Evolutionary conservation across 2,888 invertebrate genomes (phyloP).

Genomic region (Deilephila porcellus): DNA sequence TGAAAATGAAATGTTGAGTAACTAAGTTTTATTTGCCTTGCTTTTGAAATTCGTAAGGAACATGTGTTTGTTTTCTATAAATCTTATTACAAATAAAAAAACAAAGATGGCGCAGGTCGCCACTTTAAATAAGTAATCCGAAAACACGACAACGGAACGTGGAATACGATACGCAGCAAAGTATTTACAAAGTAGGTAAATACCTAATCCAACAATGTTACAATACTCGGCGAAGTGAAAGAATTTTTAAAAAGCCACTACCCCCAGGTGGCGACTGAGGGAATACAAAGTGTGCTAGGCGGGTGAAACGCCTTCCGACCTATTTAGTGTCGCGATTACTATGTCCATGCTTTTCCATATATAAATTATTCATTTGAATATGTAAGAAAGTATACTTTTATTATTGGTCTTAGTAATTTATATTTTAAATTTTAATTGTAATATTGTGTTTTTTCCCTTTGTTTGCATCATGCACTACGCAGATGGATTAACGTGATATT

Average conservation of each 20-base stretch:
- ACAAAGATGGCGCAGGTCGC: no score
- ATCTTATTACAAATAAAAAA: no score
- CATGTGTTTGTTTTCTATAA: no score
- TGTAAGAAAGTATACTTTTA: no score
- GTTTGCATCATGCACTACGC: no score
- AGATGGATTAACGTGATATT: no score
- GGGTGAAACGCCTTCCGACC: constrained; percentile 57
- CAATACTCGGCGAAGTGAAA: constrained; percentile 59
- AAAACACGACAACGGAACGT: neutral
- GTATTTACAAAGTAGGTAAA: constrained; percentile 27
- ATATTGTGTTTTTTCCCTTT: no score
- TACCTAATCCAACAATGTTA: constrained; percentile 28
- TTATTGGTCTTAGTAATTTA: no score
- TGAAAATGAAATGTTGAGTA: no score
- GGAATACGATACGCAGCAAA: constrained; percentile 8
- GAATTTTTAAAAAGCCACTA: constrained; percentile 70
- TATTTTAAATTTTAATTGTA: no score
- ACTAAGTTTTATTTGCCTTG: no score
- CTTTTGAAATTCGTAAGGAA: no score
- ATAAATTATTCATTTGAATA: neutral
- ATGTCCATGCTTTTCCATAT: constrained; percentile 53
- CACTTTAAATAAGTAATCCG: neutral
- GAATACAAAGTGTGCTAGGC: constrained; percentile 80
- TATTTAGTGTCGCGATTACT: constrained; percentile 57
- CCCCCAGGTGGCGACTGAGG: constrained; percentile 75